Conservation (phyloP, 2,113 vertebrate genomes). For the Tauraco erythrolophus region DNA sequence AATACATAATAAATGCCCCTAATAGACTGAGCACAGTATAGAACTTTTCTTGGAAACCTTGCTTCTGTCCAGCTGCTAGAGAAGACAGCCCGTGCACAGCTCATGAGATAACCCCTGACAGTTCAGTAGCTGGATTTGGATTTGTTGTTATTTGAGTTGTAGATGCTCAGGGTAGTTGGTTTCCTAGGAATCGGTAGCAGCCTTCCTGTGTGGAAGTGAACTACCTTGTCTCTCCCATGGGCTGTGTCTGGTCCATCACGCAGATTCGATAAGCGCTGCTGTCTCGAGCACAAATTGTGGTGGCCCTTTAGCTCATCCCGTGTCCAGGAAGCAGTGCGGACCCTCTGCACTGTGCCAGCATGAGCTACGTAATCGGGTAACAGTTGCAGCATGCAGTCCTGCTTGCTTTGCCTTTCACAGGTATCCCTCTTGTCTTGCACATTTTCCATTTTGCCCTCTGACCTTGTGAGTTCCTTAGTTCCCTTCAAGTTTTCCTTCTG, state of each 20-base stretch:
- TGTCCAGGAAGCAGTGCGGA: background rate
- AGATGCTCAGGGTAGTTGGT: background rate
- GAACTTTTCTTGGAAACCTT: background rate
- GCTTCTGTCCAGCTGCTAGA: background rate
- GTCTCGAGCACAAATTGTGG: background rate
- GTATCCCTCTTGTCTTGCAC: background rate
- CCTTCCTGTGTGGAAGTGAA: background rate
- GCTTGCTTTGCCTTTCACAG: background rate
- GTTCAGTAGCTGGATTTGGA: background rate
- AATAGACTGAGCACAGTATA: background rate
- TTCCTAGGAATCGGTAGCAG: background rate
- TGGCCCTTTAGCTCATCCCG: background rate
- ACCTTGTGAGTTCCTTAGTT: background rate
- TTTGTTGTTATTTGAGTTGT: background rate
- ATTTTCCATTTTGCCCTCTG: background rate
- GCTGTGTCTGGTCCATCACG: background rate
- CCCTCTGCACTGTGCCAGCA: background rate
- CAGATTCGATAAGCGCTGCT: background rate
- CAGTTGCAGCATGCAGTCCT: background rate
- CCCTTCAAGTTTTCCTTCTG: background rate
- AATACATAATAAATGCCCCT: background rate
- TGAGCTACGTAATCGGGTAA: rapidly evolving
- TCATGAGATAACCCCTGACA: background rate
- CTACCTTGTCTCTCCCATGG: background rate
- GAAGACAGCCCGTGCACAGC: background rate